phyloP scores from a whole-genome alignment of 2,888 invertebrate genomes.

The Dryadula phaetusa region DNA sequence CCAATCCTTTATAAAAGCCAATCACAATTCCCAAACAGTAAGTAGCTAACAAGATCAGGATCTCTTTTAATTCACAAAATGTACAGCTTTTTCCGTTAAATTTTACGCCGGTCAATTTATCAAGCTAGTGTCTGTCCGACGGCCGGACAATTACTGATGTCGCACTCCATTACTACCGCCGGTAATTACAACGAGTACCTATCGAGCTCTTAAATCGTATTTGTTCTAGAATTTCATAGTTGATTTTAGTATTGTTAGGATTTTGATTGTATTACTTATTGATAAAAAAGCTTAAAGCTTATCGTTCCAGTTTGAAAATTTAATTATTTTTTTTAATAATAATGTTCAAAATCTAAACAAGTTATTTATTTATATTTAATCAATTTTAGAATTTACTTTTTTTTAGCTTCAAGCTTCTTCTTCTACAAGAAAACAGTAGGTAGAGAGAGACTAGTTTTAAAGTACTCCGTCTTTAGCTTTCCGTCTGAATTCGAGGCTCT shows the following conservation, averaged over 20 bases:
- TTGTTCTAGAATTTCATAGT: constrained; percentile 17
- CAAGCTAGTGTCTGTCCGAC: constrained; percentile 68
- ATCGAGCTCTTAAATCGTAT: constrained; percentile 27
- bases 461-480: too few species aligned
- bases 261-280: not conserved
- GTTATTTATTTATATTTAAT: too few species aligned
- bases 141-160: constrained; percentile 78
- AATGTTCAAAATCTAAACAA: too few species aligned
- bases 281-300: not conserved
- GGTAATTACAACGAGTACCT: constrained; percentile 52
- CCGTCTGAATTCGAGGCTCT: too few species aligned
- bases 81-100: constrained; percentile 69
- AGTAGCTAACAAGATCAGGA: constrained; percentile 61
- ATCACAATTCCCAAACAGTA: constrained; percentile 35
- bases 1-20: not conserved
- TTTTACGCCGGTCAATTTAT: constrained; percentile 74
- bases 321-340: too few species aligned
- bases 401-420: too few species aligned
- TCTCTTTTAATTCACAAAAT: constrained; percentile 72
- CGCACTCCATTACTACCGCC: constrained; percentile 65
- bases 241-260: not conserved
- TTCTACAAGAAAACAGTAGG: too few species aligned
- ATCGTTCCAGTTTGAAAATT: too few species aligned
- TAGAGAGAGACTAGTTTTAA: too few species aligned
- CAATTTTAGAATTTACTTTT: too few species aligned